Conservation (phyloP, 2,797 vertebrate species). For the Rousettus madagascariensis region DNA sequence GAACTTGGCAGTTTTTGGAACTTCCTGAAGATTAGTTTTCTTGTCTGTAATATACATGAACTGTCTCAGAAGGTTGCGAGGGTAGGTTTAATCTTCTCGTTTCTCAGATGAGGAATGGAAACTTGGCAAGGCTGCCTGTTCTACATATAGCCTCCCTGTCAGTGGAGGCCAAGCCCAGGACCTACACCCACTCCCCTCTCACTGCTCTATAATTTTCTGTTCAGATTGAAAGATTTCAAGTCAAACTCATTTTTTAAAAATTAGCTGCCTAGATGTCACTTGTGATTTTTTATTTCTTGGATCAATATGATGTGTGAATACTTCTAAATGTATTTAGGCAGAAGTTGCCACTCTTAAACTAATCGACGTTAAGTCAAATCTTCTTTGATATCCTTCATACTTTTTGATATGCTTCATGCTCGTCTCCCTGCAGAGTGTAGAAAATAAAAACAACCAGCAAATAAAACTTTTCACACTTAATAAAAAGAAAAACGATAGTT, state of each 20-base stretch:
- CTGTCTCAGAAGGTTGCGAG: background rate
- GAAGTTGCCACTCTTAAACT: background rate
- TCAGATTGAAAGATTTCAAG: slow-evolving; percentile 33
- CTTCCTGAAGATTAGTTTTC: background rate
- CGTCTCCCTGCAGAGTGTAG: background rate
- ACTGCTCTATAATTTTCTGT: slow-evolving; percentile 47
- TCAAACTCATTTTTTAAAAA: slow-evolving; percentile 46
- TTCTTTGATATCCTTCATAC: background rate
- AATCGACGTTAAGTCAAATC: background rate
- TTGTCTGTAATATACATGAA: background rate
- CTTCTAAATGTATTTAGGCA: slow-evolving; percentile 22
- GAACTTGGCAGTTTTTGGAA: background rate
- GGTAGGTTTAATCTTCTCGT: slow-evolving; percentile 3
- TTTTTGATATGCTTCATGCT: background rate
- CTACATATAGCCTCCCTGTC: background rate
- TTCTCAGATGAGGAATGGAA: slow-evolving; percentile 36
- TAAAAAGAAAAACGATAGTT: background rate
- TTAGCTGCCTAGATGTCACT: slow-evolving; percentile 43
- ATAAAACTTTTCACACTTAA: background rate
- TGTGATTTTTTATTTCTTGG: slow-evolving; percentile 49
- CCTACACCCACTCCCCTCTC: background rate
- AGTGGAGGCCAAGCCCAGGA: background rate
- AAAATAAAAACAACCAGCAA: background rate
- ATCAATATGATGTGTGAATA: slow-evolving; percentile 13
- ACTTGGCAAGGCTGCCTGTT: background rate